Evolutionary conservation across 2,797 vertebrate species (phyloP), one percentile per base, ranked within the genome.

Genomic region (Oreochromis grahami): DNA sequence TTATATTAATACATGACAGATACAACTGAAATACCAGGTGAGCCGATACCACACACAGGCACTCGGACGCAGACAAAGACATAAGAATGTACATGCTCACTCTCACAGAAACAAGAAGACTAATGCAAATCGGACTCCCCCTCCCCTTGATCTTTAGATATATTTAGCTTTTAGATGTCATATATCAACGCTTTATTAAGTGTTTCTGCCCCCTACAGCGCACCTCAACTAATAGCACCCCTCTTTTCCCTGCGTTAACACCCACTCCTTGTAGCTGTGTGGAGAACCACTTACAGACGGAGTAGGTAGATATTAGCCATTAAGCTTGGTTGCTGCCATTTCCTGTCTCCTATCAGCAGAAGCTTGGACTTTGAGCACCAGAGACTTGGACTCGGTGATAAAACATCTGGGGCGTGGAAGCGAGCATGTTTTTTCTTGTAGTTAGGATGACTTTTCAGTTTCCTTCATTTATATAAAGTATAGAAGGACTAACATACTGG

Each of bases 141-240:
- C 81, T 41, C 34, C 83, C 81, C 90, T 78, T 65, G 45, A 60
- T 84, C 32, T 34, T 80, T 55, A 83, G 80, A 82, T 89, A 89
- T 96, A 94, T 96, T 95, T 94, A 94, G 90, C 92, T 94, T 95
- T 93, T 93, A 81, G 88, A 94, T 95, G 91, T 92, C 93, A 87
- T 93, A 83, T 93, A 95, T 95, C 94, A 95, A 95, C 90, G 94
- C 95, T 96, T 96, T 94, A 94, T 97, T 96, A 96, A 93, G 92
- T 91, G 88, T 86, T 91, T 92, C 93, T 94, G 88, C 90, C 80
- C 86, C 56, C 72, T 32, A 26, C 56, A 63, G 53, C 38, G 45
- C 77, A 86, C 26, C 70, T 51, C 45, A 74, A 50, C 70, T 50
- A 74, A 74, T 32, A 86, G 56, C 79, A 77, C 58, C 76, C 48